Percentiles rank a stretch among this genome's conserved stretches.
Evolutionary conservation across 2,888 invertebrate genomes (phyloP).

Genomic region (Drosophila bunnanda): DNA sequence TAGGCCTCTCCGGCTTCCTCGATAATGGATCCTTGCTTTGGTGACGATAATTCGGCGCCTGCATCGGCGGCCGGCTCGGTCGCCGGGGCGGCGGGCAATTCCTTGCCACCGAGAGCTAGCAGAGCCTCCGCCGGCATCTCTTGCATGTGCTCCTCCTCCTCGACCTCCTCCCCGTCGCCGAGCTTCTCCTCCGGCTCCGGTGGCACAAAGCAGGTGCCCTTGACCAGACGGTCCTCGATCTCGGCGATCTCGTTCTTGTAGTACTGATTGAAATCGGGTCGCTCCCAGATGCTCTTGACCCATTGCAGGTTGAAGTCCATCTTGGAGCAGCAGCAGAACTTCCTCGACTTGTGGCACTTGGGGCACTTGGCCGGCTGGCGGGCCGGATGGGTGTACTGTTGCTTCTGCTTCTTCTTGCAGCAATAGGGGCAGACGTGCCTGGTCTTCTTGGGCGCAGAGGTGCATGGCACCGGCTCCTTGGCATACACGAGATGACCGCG

Average conservation of each 20-base stretch:
- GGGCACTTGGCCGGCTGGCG: conserved; percentile 73
- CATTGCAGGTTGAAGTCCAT: conserved; percentile 79
- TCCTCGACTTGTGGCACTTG: conserved; percentile 74
- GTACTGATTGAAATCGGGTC: conserved; percentile 80
- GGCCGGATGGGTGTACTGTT: conserved; percentile 63
- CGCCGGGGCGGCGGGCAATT: neutral
- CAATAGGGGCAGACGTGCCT: conserved; percentile 73
- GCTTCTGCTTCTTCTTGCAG: conserved; percentile 71
- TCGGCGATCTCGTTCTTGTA: conserved; percentile 78
- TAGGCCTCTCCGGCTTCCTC: conserved; percentile 12
- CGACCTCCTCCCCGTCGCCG: conserved; percentile 32
- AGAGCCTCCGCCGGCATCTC: conserved; percentile 40
- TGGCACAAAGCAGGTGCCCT: conserved; percentile 72
- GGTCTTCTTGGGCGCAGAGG: conserved; percentile 57
- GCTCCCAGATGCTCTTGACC: conserved; percentile 81
- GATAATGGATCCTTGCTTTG: conserved; percentile 7
- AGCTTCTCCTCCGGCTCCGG: conserved; percentile 51
- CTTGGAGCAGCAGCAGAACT: conserved; percentile 77
- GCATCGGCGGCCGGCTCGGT: neutral
- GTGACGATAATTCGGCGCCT: neutral
- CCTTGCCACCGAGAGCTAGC: conserved; percentile 64
- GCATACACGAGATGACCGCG: conserved; percentile 77
- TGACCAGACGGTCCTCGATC: conserved; percentile 67
- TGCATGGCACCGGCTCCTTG: conserved; percentile 66
- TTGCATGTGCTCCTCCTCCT: conserved; percentile 32